Base-by-base conservation (phyloP, 2,797 vertebrate genomes). In the Varecia variegata region DNA sequence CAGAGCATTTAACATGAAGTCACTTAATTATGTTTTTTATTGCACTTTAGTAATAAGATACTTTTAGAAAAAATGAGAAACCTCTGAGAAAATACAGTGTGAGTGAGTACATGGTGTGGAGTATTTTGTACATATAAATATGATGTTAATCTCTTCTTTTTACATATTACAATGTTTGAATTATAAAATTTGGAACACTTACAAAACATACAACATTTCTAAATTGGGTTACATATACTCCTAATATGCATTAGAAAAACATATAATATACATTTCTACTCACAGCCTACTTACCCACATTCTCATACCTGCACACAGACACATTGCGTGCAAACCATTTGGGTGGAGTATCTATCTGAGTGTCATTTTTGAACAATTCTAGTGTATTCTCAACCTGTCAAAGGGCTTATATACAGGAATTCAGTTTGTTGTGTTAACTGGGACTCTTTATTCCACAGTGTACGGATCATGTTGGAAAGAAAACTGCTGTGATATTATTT, bases 1-100 rank as follows among this genome's bases (percentile, higher is more conserved):
- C 86, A 23, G 45, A 92, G 56, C 54, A 10, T 80, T 92, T 90
- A 90, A n/a, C 60, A 80, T 21, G 6, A 95, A 27, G n/a, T 58
- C 47, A 93, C 27, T 94, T 95, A 76, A 93, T 97, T 89, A 71
- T 73, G 71, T 35, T 81, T 86, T 93, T 93, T 82, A 95, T 95
- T 93, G n/a, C 11, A 12, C 30, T 84, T 90, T 38, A 83, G 18
- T 58, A n/a, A 81, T 88, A 88, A 93, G 0, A 83, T 43, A 70
- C 50, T 73, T n/a, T 77, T 88, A 74, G 20, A 87, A 89, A 93
- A 52, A 50, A 1, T 47, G 0, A 86, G 50, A 95, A 93, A 73
- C 3, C 9, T 74, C 9, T 65, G 71, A 90, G 32, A 58, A 88
- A 77, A 85, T 35, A 83, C 8, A 27, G 2, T 47, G 1, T 20